phyloP scores from a whole-genome alignment of 1,140 invertebrate genomes.

The Palaemon carinicauda region DNA sequence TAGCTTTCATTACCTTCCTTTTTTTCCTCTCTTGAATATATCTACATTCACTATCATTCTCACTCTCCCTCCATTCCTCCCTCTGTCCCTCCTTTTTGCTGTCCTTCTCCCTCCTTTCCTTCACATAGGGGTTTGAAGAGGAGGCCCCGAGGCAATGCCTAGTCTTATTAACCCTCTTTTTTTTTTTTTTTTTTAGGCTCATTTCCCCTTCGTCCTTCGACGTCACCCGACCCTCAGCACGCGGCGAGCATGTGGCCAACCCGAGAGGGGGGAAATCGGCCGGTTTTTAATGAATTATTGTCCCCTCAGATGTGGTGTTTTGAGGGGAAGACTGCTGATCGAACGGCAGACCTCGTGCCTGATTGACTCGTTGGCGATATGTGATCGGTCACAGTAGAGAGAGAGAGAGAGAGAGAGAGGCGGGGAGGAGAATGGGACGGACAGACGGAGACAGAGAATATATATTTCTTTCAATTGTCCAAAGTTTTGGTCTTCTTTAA shows the following conservation, averaged over 20 bases:
- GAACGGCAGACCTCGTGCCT: background rate
- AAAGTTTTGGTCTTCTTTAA: too few species aligned
- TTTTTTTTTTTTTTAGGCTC: constrained; percentile 10
- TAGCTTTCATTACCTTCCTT: background rate
- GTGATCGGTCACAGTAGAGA: too few species aligned
- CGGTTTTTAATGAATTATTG: constrained; percentile 53
- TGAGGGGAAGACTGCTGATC: constrained; percentile 24
- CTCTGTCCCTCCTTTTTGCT: background rate
- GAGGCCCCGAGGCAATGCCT: constrained; percentile 33
- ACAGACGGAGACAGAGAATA: too few species aligned
- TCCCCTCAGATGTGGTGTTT: constrained; percentile 30
- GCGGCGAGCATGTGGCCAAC: constrained; percentile 46
- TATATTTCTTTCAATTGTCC: too few species aligned
- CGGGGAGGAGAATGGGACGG: too few species aligned
- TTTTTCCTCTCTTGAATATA: background rate
- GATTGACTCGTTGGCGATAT: constrained; percentile 27
- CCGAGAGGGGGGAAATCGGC: constrained; percentile 33
- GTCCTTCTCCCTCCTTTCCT: background rate
- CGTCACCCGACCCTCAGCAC: constrained; percentile 31
- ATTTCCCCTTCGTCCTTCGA: background rate
- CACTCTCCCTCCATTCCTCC: background rate
- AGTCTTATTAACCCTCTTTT: constrained; percentile 52
- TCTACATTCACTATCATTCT: background rate
- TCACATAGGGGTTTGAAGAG: background rate
- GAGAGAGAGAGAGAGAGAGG: too few species aligned